Conservation (phyloP, 2,797 vertebrate genomes). For the Xerus rutilus region DNA sequence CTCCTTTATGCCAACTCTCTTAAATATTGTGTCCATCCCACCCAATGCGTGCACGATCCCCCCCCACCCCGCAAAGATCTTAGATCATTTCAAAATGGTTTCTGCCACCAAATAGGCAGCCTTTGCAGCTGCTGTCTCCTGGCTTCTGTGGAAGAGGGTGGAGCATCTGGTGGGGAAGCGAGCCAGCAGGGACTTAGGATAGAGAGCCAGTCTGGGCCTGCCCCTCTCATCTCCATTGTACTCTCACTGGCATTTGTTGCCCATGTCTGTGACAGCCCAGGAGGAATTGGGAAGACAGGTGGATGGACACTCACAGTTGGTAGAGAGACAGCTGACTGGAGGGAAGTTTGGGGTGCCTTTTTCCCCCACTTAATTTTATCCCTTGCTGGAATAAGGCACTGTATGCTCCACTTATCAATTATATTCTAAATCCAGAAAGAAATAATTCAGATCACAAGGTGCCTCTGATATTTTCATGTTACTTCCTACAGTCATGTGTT, state of each 20-base stretch:
- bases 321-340: neutral
- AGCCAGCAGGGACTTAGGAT: neutral
- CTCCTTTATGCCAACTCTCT: neutral
- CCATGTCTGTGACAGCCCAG: no score
- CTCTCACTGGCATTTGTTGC: neutral
- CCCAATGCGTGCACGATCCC: no score
- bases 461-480: neutral
- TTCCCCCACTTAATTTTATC: neutral
- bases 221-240: neutral
- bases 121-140: neutral
- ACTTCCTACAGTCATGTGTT: neutral
- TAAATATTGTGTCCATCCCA: neutral
- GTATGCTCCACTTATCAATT: neutral
- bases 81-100: neutral
- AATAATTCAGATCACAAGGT: neutral
- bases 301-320: neutral
- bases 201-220: neutral
- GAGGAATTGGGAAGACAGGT: neutral
- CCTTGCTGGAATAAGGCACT: neutral
- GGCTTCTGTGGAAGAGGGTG: neutral
- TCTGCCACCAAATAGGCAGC: neutral
- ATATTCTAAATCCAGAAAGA: conserved; percentile 2
- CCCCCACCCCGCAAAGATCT: neutral
- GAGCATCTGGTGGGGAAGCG: neutral
- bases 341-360: neutral